Evolutionary conservation across 2,113 vertebrate genomes (phyloP).

Genomic region (Rhinichthys klamathensis): DNA sequence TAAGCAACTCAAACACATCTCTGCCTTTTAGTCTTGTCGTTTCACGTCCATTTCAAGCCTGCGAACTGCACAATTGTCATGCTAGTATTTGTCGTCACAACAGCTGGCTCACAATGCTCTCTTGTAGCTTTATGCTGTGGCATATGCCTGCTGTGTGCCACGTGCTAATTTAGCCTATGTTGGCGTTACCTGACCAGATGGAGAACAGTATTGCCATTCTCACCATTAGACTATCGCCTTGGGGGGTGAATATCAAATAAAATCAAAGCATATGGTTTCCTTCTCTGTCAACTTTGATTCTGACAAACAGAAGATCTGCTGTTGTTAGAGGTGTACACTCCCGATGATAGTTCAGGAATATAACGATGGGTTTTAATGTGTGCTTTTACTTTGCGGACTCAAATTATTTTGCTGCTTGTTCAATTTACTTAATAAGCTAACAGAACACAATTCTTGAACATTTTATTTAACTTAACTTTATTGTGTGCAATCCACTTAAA

Average conservation of each 20-base stretch:
- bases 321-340: conserved; percentile 64
- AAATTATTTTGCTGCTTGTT: not conserved
- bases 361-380: not conserved
- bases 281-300: conserved; percentile 85
- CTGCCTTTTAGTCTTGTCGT: conserved; percentile 67
- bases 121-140: conserved; percentile 94
- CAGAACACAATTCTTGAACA: not conserved
- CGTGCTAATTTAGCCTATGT: conserved; percentile 92
- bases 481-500: not conserved
- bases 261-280: conserved; percentile 93
- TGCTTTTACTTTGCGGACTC: not conserved
- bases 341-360: conserved; percentile 14
- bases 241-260: conserved; percentile 88
- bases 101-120: conserved; percentile 94
- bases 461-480: not conserved
- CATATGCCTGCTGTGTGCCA: conserved; percentile 94
- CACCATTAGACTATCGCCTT: conserved; percentile 85
- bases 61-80: conserved; percentile 90
- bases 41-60: conserved; percentile 78
- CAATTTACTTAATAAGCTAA: not conserved
- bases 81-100: conserved; percentile 95
- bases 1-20: conserved; percentile 39
- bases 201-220: conserved; percentile 95
- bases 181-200: conserved; percentile 91
- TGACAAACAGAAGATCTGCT: conserved; percentile 81